These are phyloP conservation scores for Corythaixoides concolor DNA, from an alignment of 2,113 vertebrate genomes.

Conservation along the genomic window DNA sequence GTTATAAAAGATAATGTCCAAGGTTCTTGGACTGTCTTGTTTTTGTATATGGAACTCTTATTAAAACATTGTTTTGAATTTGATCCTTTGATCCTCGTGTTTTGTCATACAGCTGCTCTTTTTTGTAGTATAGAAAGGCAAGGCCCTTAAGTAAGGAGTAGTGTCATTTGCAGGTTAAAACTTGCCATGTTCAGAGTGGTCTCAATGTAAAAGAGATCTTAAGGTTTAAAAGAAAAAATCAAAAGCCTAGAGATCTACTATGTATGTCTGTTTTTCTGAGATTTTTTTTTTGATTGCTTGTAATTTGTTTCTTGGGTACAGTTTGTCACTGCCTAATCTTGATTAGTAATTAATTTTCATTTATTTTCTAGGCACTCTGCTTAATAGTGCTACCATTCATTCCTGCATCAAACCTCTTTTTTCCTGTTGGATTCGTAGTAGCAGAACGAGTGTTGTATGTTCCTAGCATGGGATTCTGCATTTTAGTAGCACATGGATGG, in stretches of 20 bases:
- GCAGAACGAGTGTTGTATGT: conserved; percentile 96
- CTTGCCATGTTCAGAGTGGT: not conserved
- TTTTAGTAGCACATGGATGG: conserved; percentile 94
- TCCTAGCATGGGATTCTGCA: conserved; percentile 98
- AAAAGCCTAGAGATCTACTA: not conserved
- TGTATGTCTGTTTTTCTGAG: not conserved
- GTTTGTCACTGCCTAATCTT: not conserved
- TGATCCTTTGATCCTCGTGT: not conserved
- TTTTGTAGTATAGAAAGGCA: not conserved
- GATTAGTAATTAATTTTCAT: not conserved
- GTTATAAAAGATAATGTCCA: not conserved
- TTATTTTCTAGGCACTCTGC: conserved; percentile 87
- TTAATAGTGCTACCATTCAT: conserved; percentile 94
- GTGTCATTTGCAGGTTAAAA: not conserved
- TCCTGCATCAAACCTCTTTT: conserved; percentile 97
- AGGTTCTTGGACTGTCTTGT: not conserved
- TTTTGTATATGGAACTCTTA: not conserved
- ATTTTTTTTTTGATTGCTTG: not conserved
- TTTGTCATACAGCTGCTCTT: not conserved
- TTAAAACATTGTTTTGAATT: not conserved
- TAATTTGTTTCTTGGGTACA: not conserved
- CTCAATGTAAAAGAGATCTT: not conserved
- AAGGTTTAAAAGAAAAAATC: not conserved
- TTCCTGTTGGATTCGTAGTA: conserved; percentile 97
- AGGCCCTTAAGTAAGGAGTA: not conserved